Percentiles rank a stretch among this genome's conserved stretches.
Evolutionary conservation across 2,113 vertebrate species (phyloP).

Genomic region (Dipodomys spectabilis): DNA sequence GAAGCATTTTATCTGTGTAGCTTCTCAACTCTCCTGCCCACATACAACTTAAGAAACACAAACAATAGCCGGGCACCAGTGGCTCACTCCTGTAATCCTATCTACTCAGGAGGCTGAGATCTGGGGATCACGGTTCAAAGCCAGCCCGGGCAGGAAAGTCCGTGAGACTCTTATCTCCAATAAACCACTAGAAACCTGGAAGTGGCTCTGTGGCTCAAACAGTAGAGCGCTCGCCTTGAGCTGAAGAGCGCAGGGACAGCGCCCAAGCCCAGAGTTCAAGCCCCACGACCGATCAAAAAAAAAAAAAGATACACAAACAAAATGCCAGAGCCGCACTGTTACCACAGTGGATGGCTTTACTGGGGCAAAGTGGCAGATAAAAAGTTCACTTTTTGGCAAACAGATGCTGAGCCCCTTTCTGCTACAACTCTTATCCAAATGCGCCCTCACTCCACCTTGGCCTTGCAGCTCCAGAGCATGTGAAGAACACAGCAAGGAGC

Average conservation of each 20-base stretch:
- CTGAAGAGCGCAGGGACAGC: no score
- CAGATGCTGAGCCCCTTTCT: background rate
- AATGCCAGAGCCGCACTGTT: background rate
- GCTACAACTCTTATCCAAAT: background rate
- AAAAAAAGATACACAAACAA: background rate
- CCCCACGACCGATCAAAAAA: background rate
- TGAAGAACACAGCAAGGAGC: background rate
- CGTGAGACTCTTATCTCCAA: no score
- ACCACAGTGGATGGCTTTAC: background rate
- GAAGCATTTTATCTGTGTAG: background rate
- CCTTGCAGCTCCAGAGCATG: background rate
- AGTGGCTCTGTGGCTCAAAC: no score
- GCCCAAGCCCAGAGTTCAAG: no score
- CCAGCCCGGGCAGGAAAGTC: no score
- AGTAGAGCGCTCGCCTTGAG: no score
- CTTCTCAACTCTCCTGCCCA: accelerated
- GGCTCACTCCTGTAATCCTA: no score
- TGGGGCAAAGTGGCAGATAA: background rate
- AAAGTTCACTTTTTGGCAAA: background rate
- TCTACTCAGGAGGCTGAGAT: no score
- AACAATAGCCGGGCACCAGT: no score
- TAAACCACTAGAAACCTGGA: no score
- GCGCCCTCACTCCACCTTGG: background rate
- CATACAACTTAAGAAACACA: background rate
- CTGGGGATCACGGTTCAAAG: no score